Percentiles rank a stretch among this genome's conserved stretches.
phyloP scores from a whole-genome alignment of 2,113 vertebrate genomes.

The Cottus gobio region DNA sequence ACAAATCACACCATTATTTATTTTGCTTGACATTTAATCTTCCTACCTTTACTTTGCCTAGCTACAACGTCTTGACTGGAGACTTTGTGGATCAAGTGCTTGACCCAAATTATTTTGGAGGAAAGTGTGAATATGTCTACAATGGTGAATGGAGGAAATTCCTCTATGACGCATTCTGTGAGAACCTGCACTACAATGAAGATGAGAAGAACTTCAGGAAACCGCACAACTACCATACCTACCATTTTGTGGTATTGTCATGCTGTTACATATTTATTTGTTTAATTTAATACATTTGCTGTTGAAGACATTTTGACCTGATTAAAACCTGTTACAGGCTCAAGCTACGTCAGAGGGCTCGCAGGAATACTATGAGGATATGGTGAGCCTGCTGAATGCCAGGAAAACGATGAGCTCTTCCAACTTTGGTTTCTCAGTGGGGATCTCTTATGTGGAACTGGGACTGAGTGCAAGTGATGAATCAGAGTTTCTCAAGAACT shows the following conservation, averaged over 20 bases:
- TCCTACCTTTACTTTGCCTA: constrained; percentile 55
- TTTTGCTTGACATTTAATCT: not conserved
- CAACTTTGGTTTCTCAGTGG: constrained; percentile 51
- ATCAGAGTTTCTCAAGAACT: constrained; percentile 74
- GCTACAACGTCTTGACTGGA: constrained; percentile 88
- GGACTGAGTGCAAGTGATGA: constrained; percentile 53
- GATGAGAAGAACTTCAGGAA: constrained; percentile 93
- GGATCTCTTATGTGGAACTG: fast-evolving
- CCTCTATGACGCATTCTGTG: constrained; percentile 87
- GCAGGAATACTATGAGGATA: constrained; percentile 82
- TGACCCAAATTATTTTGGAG: constrained; percentile 87
- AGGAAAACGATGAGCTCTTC: constrained; percentile 58
- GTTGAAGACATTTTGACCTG: not conserved
- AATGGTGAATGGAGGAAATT: constrained; percentile 94
- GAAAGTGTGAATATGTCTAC: constrained; percentile 90
- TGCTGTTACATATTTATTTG: not conserved
- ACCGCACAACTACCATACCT: constrained; percentile 91
- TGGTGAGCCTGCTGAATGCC: constrained; percentile 79
- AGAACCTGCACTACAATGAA: constrained; percentile 88
- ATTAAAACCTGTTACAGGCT: constrained; percentile 79
- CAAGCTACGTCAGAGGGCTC: constrained; percentile 85
- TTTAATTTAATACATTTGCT: not conserved
- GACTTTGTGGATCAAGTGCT: constrained; percentile 79
- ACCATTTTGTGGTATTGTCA: constrained; percentile 86
- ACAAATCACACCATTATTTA: not conserved